Base-by-base conservation (phyloP, 2,113 vertebrate genomes). In the Panthera uncia region DNA sequence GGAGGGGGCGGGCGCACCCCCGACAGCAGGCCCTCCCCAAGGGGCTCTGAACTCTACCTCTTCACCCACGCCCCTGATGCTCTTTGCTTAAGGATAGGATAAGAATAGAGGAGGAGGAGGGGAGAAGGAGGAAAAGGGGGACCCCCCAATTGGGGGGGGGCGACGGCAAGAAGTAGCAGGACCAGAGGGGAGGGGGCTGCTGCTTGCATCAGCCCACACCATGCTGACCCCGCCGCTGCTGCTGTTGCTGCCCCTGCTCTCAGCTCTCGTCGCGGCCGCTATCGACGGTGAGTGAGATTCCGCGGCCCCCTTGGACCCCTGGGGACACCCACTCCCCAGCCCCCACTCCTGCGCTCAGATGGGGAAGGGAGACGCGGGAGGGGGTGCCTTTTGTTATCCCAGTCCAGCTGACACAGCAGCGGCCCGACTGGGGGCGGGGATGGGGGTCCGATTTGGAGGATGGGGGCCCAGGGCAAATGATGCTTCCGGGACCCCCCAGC, bases 331-430 rank as follows among this genome's bases (percentile, higher is more conserved):
- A 86, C 86, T 96, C 91, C 97, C 97, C 97, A 95, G 48, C 97
- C 97, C 93, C 97, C 95, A 84, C 96, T 91, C 88, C 84, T 76
- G 97, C 95, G 81, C 68, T 80, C 18, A 19, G 92, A 65, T 91
- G 95, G 92, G 87, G 96, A 97, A 96, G 95, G 91, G 93, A 98
- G 95, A 71, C 73, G 96, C 96, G 96, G 97, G 95, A 97, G 97
- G 97, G 98, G 98, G 97, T 96, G 97, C 94, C 98, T 98, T 98
- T 98, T 98, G 98, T 98, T 98, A 98, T 97, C 95, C 97, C 84
- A 55, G 97, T 85, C 94, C 97, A 97, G 97, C 98, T 98, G 98
- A 98, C 98, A 98, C 98, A 96, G 97, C 98, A 97, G 89, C 90
- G 87, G 95, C 97, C 97, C 55, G 48, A 94, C 97, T 92, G 90